phyloP scores from a whole-genome alignment of 1,140 invertebrate genomes.

The Centruroides sculpturatus region DNA sequence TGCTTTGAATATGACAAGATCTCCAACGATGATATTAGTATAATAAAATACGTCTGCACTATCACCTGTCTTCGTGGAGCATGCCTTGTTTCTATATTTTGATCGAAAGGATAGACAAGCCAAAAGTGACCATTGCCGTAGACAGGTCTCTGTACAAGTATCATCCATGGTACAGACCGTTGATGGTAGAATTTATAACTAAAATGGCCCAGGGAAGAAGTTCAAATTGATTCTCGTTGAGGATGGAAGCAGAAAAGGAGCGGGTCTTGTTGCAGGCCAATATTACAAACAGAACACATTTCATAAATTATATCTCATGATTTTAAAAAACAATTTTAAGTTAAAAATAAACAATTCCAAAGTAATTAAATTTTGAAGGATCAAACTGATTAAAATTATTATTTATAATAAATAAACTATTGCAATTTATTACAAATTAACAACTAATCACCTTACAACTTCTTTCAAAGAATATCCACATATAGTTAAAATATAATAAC shows the following conservation, averaged over 20 bases:
- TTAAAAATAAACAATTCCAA: too few species aligned
- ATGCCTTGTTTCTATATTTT: conserved; percentile 55
- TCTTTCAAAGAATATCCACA: too few species aligned
- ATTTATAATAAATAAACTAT: too few species aligned
- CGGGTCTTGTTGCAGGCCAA: conserved; percentile 44
- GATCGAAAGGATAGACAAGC: conserved; percentile 52
- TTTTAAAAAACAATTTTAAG: too few species aligned
- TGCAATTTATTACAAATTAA: too few species aligned
- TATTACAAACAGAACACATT: too few species aligned
- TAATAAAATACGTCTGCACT: conserved; percentile 61
- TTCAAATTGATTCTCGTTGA: conserved; percentile 53
- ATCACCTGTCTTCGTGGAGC: conserved; percentile 61
- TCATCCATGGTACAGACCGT: conserved; percentile 58
- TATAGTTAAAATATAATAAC: too few species aligned
- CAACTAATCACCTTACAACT: too few species aligned
- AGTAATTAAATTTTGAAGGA: too few species aligned
- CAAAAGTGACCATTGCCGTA: conserved; percentile 54
- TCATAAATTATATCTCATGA: too few species aligned
- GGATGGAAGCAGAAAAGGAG: conserved; percentile 68
- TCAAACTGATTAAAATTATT: too few species aligned
- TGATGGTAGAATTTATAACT: conserved; percentile 57
- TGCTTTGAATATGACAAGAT: conserved; percentile 19
- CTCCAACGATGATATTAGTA: conserved; percentile 47
- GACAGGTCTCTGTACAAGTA: conserved; percentile 76
- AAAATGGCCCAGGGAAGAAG: conserved; percentile 39